Base-by-base conservation (phyloP, 2,797 vertebrate species). In the Xerus rutilus region DNA sequence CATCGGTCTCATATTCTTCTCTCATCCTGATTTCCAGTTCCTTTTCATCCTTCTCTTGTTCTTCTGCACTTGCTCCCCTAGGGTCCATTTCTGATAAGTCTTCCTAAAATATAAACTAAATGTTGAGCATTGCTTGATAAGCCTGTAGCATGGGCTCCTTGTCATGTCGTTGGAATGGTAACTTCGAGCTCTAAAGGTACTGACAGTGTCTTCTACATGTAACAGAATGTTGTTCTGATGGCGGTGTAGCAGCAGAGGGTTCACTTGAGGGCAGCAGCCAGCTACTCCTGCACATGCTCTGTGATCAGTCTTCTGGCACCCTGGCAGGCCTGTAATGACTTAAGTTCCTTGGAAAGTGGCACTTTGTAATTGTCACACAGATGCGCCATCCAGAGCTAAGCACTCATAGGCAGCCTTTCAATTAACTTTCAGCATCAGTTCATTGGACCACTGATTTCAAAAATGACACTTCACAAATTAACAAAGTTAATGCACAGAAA, bases 91-190 rank as follows among this genome's bases (percentile, higher is more conserved):
- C 83, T 73, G 49, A 35, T 35, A 89, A 49, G 1, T 2, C 15
- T 84, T 94, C 70, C 69, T 72, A 85, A 96, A 94, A 92, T 64
- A 35, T 0, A 73, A 95, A 64, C 74, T 43, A 9, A 72, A 92
- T 72, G 35, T 35, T 2, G 67, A 39, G 18, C 20, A 8, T 72
- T 72, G 28, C 47, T 67, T 57, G 45, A 59, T 76, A 79, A 59
- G 28, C 49, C 35, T 74, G 47, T 32, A 49, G 69, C 85, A 86
- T 4, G 45, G 1, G 23, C 25, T 15, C 10, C 49, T 90, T 2
- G 1, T 4, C 14, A 9, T 25, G 25, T 18, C n/a, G 13, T 9
- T 3, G 52, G 54, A 84, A 93, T 23, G 49, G 39, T 39, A 2
- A 39, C 32, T 49, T 52, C 85, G 35, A 86, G 59, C 45, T 59